Base-by-base conservation (phyloP, 2,797 vertebrate species). In the Pseudochaenichthys georgianus region DNA sequence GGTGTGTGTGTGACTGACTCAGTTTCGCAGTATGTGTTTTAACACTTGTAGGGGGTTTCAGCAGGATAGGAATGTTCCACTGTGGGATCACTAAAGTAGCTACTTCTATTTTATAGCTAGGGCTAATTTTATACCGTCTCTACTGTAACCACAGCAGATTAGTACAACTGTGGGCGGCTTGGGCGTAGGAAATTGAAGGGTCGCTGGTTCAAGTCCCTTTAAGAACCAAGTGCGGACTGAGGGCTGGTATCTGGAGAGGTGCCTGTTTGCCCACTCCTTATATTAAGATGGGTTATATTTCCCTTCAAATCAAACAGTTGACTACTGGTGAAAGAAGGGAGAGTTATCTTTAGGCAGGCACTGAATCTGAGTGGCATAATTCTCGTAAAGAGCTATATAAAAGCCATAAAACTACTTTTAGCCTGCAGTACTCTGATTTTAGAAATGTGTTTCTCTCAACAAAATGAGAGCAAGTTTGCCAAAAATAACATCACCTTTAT, bases 261-360 rank as follows among this genome's bases (percentile, higher is more conserved):
- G 28, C 28, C 28, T 28, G 28, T 28, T 28, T 28, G 28, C 28
- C 28, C 28, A 28, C 28, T 28, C 28, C 28, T 28, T 28, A 28
- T 28, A 28, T 28, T 28, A 28, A 28, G 28, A 5, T 28, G 28
- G 28, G 28, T 28, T 28, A 28, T 5, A 28, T 28, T 28, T 28
- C 28, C 4, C 4, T 28, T 28, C 28, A 5, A 28, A 28, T 28
- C 28, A 28, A 5, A 28, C 28, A 28, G 28, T 28, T 28, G 28
- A 28, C 28, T 28, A 28, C 23, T 28, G 28, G 1, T 28, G 28
- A 28, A 28, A 28, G 28, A 28, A 5, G 28, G 28, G 28, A 28
- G 28, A 13, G 58, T 60, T 67, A 72, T 75, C 80, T 78, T 87
- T 82, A 70, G 71, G 68, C n/a, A 10, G 45, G 78, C 16, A 43